Percentiles rank a stretch among this genome's conserved stretches.
phyloP scores from a whole-genome alignment of 2,797 vertebrate species.

The Triplophysa bombifrons region DNA sequence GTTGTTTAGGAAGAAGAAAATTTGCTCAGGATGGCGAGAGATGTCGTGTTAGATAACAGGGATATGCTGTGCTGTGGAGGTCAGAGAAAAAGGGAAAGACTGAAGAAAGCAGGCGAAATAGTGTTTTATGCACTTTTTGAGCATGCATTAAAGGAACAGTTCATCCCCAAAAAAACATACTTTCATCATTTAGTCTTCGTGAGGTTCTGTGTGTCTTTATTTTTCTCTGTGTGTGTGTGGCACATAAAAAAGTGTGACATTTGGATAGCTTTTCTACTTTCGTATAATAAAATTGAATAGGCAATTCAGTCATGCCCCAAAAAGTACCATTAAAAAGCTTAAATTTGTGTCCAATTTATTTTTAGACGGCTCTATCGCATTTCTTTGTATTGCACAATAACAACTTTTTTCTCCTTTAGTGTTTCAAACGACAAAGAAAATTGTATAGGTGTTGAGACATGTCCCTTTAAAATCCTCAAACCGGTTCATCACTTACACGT shows the following conservation, averaged over 20 bases:
- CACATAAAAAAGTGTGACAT: too few species aligned
- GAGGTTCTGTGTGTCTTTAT: not conserved
- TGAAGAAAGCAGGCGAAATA: not conserved
- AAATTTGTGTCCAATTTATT: not conserved
- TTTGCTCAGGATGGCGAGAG: not conserved
- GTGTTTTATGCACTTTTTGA: not conserved
- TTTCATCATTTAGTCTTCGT: not conserved
- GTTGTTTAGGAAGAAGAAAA: constrained; percentile 30
- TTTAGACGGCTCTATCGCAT: not conserved
- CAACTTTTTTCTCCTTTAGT: too few species aligned
- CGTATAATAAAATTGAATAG: too few species aligned
- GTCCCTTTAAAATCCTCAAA: not conserved
- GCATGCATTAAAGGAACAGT: not conserved
- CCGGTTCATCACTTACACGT: not conserved
- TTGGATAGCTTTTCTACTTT: too few species aligned
- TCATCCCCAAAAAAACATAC: not conserved
- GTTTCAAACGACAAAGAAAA: too few species aligned
- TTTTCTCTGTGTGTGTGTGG: not conserved
- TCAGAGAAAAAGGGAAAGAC: constrained; percentile 8
- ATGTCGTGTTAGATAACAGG: constrained; percentile 52
- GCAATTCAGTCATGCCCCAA: not conserved
- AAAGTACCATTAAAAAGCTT: not conserved
- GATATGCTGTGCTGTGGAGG: constrained; percentile 45
- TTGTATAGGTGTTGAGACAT: too few species aligned
- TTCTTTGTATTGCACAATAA: not conserved